Evolutionary conservation across 2,797 vertebrate species (phyloP).

Genomic region (Enteromius radiatus): DNA sequence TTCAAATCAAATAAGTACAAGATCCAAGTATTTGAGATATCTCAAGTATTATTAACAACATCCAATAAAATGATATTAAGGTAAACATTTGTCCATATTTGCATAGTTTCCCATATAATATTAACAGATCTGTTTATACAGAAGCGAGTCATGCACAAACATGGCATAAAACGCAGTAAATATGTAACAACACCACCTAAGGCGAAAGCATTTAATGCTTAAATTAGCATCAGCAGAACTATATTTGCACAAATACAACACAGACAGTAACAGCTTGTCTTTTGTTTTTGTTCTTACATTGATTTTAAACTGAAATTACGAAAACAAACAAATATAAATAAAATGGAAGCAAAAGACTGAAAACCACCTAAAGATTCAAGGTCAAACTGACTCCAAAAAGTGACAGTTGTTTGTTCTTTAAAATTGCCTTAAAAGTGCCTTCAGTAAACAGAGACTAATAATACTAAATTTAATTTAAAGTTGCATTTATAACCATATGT

Average conservation of each 20-base stretch:
- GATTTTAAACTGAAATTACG: background rate
- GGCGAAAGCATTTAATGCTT: conserved; percentile 21
- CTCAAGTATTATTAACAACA: conserved; percentile 32
- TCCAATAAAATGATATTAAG: conserved; percentile 18
- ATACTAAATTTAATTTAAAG: background rate
- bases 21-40: conserved; percentile 32
- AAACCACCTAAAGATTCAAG: background rate
- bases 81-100: conserved; percentile 41
- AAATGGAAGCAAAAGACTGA: conserved; percentile 3
- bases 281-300: conserved; percentile 8
- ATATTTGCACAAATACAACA: conserved; percentile 12
- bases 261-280: background rate
- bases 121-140: conserved; percentile 48
- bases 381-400: conserved; percentile 10
- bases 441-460: background rate
- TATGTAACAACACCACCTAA: conserved; percentile 31
- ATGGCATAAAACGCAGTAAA: conserved; percentile 38
- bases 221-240: conserved; percentile 42
- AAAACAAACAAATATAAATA: background rate
- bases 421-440: background rate
- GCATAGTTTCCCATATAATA: conserved; percentile 16
- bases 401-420: conserved; percentile 7
- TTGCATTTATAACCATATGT: background rate
- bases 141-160: conserved; percentile 43
- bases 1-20: conserved; percentile 51